Percentiles rank a stretch among this genome's conserved stretches.
Conservation (phyloP, 2,888 invertebrate species). For the Asteroscopus sphinx region DNA sequence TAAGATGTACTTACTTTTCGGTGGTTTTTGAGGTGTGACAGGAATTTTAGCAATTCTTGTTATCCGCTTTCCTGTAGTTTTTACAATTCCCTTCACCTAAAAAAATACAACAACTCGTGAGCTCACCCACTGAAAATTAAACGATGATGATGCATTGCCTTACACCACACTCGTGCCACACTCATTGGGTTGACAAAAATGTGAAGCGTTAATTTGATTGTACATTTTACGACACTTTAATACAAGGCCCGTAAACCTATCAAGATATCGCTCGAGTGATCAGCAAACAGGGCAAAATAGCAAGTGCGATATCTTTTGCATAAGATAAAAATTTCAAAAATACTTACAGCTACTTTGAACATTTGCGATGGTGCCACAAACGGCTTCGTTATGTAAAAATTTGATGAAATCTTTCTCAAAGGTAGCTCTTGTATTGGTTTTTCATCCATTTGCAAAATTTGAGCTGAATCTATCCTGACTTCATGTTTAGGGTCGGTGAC, state of each 20-base stretch:
- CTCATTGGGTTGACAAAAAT: no score
- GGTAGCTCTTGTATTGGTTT: slow-evolving; percentile 1
- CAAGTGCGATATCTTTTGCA: no score
- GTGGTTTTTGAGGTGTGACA: slow-evolving; percentile 42
- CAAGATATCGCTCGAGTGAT: no score
- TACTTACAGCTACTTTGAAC: slow-evolving; percentile 56
- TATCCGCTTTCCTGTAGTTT: slow-evolving; percentile 23
- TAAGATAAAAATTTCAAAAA: no score
- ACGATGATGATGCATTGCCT: no score
- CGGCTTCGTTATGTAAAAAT: slow-evolving; percentile 48
- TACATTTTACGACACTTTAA: no score
- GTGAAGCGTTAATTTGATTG: no score
- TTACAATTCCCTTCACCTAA: slow-evolving; percentile 44
- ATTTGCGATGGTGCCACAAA: slow-evolving; percentile 46
- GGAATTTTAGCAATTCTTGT: slow-evolving; percentile 48
- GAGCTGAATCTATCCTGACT: slow-evolving; percentile 37
- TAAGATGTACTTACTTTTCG: slow-evolving; percentile 33
- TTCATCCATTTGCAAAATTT: slow-evolving; percentile 42
- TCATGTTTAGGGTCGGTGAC: slow-evolving; percentile 41
- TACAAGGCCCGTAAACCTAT: no score
- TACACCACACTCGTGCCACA: no score
- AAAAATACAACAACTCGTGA: slow-evolving; percentile 8
- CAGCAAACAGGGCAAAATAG: no score
- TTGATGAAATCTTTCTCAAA: slow-evolving; percentile 24
- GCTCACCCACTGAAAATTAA: not conserved